Base-by-base conservation (phyloP, 1,140 invertebrate species). In the Drosophila arizonae region DNA sequence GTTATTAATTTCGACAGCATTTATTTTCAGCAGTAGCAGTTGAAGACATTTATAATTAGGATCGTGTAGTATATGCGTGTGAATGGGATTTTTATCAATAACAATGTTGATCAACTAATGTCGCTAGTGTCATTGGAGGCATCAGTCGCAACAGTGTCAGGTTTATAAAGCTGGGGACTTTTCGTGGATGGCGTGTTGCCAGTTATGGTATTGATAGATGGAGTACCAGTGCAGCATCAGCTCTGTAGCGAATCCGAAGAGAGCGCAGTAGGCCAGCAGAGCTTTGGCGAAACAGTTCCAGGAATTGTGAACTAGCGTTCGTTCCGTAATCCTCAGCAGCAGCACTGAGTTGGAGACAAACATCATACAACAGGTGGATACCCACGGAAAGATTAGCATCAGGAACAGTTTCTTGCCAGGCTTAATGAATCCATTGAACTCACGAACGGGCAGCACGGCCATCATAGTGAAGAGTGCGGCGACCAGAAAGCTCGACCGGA, bases 281-380 rank as follows among this genome's bases (percentile, higher is more conserved):
- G 51, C 51, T 6, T 11, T 36, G 8, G 15, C 30, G 26, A 54
- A 54, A 9, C n/a, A 36, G 15, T 21, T 11, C 51, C 51, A 54
- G 0, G 30, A 10, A 28, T 8, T 21, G 3, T 2, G 2, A 6
- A 21, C 3, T 4, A 54, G 10, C 1, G 30, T 11, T 0, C 15
- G 6, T 11, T 54, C 8, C 4, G 51, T 21, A 8, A 54, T 36
- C 30, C 30, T 33, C 4, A 54, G 0, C 13, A 36, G n/a, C 8
- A 54, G 51, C 8, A 54, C 8, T n/a, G 26, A 54, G 15, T 54
- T 54, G 9, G n/a, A 30, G 0, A 54, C 9, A 9, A 54, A 54
- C 51, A 54, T 54, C 51, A 54, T 3, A 11, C 51, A 54, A 10
- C 26, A 54, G 51, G 51, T 54, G 30, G 4, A 36, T 4, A 54